A percentile compares a stretch with the other conserved stretches of the same genome.
These are phyloP conservation scores for Chloroclysta siterata DNA, from an alignment of 2,888 invertebrate genomes.

Conservation along the genomic window DNA sequence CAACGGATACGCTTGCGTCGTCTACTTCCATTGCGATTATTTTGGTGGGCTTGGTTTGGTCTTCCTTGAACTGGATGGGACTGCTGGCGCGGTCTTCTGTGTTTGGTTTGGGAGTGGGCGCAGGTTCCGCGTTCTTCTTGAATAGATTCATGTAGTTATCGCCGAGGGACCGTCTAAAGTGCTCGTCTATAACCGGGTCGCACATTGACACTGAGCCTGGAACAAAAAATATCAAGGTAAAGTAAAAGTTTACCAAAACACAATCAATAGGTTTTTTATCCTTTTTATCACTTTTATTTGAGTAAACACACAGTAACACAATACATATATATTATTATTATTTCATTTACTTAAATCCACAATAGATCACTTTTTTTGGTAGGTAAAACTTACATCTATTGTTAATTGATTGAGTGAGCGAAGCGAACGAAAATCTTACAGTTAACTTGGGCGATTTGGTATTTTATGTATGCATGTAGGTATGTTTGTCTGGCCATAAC, in stretches of 20 bases:
- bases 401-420: too few species aligned
- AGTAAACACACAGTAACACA: too few species aligned
- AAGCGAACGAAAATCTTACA: too few species aligned
- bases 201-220: conserved; percentile 90
- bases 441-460: too few species aligned
- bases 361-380: too few species aligned
- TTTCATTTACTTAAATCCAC: too few species aligned
- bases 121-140: conserved; percentile 80
- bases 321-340: too few species aligned
- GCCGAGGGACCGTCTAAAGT: conserved; percentile 96
- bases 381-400: too few species aligned
- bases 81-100: conserved; percentile 81
- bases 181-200: conserved; percentile 97
- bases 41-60: conserved; percentile 68
- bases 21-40: conserved; percentile 86
- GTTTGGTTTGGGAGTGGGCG: conserved; percentile 69
- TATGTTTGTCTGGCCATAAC: too few species aligned
- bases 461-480: too few species aligned
- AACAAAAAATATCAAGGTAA: conserved; percentile 22
- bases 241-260: neutral
- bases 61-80: conserved; percentile 77
- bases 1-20: conserved; percentile 88
- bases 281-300: too few species aligned
- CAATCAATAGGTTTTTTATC: too few species aligned
- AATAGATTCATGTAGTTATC: conserved; percentile 90